Base-by-base conservation (phyloP, 2,888 invertebrate species). In the Conops quadrifasciatus region DNA sequence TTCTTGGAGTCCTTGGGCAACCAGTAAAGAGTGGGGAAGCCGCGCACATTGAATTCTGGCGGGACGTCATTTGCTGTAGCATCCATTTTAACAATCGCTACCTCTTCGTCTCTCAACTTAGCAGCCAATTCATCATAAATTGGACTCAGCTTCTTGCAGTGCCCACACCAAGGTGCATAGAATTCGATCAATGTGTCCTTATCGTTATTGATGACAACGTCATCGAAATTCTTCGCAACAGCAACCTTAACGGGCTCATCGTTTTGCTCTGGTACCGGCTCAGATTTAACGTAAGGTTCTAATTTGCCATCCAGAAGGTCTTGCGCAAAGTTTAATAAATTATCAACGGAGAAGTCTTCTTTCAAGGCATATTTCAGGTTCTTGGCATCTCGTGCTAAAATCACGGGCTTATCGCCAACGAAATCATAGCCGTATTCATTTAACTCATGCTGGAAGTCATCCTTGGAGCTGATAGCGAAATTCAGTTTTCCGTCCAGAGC, bases 161-260 rank as follows among this genome's bases (percentile, higher is more conserved):
- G 98, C 77, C 98, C 98, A 85, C 97, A 97, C 98, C 98, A 98
- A 1, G 98, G 98, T 47, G 98, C 98, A 87, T 99, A 99, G 88
- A 99, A 99, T 88, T 99, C 98, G 77, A 99, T 90, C 58, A 99
- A 89, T 2, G 95, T 95, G 85, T 99, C 99, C 83, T 96, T 93
- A 45, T 89, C 93, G 79, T 94, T 93, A 83, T 98, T 93, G 2
- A 91, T 91, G 0, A 99, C 96, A 71, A 97, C 88, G 70, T 98
- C 94, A 83, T 97, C 94, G 87, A 98, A 99, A 89, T 98, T 99
- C 88, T 96, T 96, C 75, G 93, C 98, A 11, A 99, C 99, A 2
- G 95, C 96, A 51, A 96, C 91, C 81, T 91, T 94, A 0, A 96
- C 95, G 13, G 92, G 91, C 0, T 92, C 94, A 79, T 91, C 91